Evolutionary conservation across 2,888 invertebrate genomes (phyloP), one percentile per base, ranked within the genome.

Genomic region (Heliconius hortense): DNA sequence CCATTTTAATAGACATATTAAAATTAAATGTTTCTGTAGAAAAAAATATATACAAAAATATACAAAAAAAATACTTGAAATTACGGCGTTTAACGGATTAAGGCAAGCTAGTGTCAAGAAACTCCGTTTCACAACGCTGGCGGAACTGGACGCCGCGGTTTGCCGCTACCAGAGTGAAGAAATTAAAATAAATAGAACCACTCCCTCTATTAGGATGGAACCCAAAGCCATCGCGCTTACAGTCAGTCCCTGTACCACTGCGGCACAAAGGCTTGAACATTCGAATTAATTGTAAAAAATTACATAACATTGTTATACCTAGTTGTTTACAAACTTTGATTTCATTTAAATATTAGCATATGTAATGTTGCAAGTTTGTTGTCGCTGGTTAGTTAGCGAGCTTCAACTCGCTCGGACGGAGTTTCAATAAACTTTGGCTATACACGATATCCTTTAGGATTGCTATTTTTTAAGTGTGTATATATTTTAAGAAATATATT

Each of bases 341-440:
- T 35, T 35, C 35, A 10, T 35, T 35, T 31, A 70, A 59, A 70
- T 59, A 59, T 56, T 70, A 60, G 59, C 24, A 53, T 59, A 31
- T 35, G 39, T 70, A 53, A 59, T 8, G 26, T 56, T 24, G 39
- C 59, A 70, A 70, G 59, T 70, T 35, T n/a, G 18, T 35, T 24
- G 59, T 35, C 26, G 39, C 21, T 26, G 70, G 70, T 70, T 59
- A 70, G 59, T 70, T 70, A 70, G 70, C 39, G 39, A 69, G 68
- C 59, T 15, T 35, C 31, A 70, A 70, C 56, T 70, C 35, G 56
- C 69, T 28, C 31, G 24, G 70, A 39, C 70, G 18, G 35, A 60
- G 59, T 70, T 70, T 35, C 18, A 26, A 18, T 60, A 39, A 70
- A 70, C 70, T 70, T 60, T 35, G 31, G 1, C 18, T 53, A 35